These are phyloP conservation scores for Syngnathus scovelli DNA, from an alignment of 2,113 vertebrate genomes.

Conservation along the genomic window DNA sequence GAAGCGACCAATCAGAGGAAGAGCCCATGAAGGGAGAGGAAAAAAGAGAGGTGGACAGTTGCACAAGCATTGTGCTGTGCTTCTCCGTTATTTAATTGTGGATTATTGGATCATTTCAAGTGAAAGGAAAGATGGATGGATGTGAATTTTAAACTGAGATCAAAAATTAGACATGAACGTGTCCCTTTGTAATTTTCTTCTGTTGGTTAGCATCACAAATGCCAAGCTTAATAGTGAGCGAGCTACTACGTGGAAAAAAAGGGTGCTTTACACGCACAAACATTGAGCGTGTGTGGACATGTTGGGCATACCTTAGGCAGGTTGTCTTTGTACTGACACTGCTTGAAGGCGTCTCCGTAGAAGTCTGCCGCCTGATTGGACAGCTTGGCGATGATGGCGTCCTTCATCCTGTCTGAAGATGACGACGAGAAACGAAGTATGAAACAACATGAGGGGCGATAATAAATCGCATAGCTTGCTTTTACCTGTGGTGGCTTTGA, in stretches of 20 bases:
- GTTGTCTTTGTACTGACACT: slow-evolving; percentile 97
- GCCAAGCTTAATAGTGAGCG: background rate
- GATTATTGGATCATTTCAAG: too few species aligned
- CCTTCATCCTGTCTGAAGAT: slow-evolving; percentile 92
- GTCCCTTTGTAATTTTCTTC: background rate
- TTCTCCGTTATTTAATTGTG: too few species aligned
- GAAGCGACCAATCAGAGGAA: background rate
- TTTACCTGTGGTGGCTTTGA: slow-evolving; percentile 94
- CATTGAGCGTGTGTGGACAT: background rate
- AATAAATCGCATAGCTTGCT: background rate
- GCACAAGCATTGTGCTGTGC: background rate
- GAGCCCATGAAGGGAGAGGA: background rate
- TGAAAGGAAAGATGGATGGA: too few species aligned
- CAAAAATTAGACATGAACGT: background rate
- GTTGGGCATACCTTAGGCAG: slow-evolving; percentile 87
- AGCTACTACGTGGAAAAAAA: background rate
- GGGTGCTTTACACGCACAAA: background rate
- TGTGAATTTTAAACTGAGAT: too few species aligned
- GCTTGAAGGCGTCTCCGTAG: slow-evolving; percentile 95
- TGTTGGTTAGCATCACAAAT: background rate
- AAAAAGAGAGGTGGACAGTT: background rate
- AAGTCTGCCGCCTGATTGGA: slow-evolving; percentile 97
- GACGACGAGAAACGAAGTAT: background rate
- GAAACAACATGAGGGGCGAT: background rate
- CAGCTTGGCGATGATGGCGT: slow-evolving; percentile 90